Conservation (phyloP, 2,113 vertebrate species). For the Vombatus ursinus region DNA sequence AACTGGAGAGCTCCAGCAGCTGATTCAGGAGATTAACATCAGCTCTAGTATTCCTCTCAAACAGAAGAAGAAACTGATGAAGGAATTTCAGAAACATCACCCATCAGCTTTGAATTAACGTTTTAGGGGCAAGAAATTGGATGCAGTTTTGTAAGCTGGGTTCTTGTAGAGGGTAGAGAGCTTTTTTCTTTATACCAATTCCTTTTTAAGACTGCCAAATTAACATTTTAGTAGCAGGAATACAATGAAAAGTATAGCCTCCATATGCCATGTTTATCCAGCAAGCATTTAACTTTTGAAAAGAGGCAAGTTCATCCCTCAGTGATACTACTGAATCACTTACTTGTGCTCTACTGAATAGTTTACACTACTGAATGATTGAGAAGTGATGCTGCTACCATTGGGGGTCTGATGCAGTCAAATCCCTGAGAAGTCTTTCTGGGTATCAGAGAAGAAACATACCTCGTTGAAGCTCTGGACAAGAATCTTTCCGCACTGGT, state of each 20-base stretch:
- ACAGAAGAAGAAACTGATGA: slow-evolving; percentile 86
- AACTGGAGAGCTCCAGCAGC: slow-evolving; percentile 82
- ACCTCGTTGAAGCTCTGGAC: background rate
- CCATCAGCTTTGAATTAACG: slow-evolving; percentile 83
- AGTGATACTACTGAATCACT: slow-evolving; percentile 13
- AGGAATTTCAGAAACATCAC: slow-evolving; percentile 89
- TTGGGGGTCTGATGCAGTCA: slow-evolving; percentile 2
- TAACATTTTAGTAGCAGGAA: background rate
- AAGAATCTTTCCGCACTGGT: slow-evolving; percentile 20
- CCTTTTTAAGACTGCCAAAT: slow-evolving; percentile 9
- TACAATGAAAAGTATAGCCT: background rate
- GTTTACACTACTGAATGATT: slow-evolving; percentile 8
- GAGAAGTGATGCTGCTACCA: slow-evolving; percentile 13
- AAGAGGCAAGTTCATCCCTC: slow-evolving; percentile 8
- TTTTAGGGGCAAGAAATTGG: slow-evolving; percentile 66
- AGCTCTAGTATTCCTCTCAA: slow-evolving; percentile 80
- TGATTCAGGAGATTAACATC: slow-evolving; percentile 82
- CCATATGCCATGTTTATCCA: background rate
- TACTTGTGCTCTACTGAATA: background rate
- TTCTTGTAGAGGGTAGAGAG: background rate
- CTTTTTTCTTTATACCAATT: background rate
- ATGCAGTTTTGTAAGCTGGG: background rate
- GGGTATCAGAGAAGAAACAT: background rate
- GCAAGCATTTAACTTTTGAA: slow-evolving; percentile 32
- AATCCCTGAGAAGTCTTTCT: background rate